Evolutionary conservation across 1,140 invertebrate species (phyloP).

Genomic region (Matsumurasca onukii): DNA sequence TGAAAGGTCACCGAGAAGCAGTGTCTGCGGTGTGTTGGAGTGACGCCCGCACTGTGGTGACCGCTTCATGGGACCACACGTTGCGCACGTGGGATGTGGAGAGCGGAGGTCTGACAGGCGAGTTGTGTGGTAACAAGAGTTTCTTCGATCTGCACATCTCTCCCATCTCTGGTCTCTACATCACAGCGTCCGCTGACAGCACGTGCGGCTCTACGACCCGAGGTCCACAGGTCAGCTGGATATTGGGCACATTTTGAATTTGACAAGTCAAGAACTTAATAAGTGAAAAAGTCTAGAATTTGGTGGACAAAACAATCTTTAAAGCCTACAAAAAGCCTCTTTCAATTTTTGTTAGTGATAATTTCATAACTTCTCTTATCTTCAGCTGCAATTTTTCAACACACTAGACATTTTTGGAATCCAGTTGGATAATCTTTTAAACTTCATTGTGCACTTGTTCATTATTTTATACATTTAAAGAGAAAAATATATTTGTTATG

Average conservation of each 20-base stretch:
- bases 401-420: no score
- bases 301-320: no score
- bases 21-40: slow-evolving; percentile 85
- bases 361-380: no score
- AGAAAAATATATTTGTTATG: no score
- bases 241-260: background rate
- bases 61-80: slow-evolving; percentile 95
- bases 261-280: background rate
- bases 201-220: slow-evolving; percentile 89
- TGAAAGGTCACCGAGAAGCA: slow-evolving; percentile 91
- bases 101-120: slow-evolving; percentile 75
- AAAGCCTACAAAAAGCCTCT: no score
- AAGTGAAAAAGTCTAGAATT: background rate
- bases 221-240: slow-evolving; percentile 70
- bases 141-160: slow-evolving; percentile 89
- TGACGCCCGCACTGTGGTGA: slow-evolving; percentile 70
- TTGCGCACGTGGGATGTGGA: slow-evolving; percentile 93
- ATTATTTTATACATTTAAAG: no score
- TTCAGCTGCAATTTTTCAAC: no score
- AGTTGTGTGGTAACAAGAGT: slow-evolving; percentile 86
- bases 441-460: no score
- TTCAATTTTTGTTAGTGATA: no score
- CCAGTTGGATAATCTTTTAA: no score
- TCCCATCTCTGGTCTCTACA: slow-evolving; percentile 65
- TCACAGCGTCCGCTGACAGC: slow-evolving; percentile 90